Evolutionary conservation across 1,140 invertebrate species (phyloP), one percentile per base, ranked within the genome.

Genomic region (Bradysia coprophila): DNA sequence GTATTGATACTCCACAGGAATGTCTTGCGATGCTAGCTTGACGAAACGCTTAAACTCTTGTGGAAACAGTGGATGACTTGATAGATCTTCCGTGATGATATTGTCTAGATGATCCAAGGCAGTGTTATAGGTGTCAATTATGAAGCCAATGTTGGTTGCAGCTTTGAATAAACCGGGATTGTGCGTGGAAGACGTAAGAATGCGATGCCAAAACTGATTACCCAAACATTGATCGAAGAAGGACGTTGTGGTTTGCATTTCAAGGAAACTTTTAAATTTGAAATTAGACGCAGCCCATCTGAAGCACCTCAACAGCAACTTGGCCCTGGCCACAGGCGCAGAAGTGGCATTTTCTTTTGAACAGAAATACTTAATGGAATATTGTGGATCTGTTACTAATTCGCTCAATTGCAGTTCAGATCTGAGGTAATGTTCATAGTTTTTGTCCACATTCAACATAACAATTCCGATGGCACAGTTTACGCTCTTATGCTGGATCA

Each of bases 91-190:
- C 18, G 69, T 62, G n/a, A 72, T 55, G 32, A 80, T 67, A 21
- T 68, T 51, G n/a, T 63, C 69, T 16, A 81, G 50, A 46, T 69
- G 70, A 38, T 62, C 58, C 3, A 81, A 65, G 24, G 71, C 72
- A 48, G 71, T 65, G 51, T 81, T 81, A 46, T 78, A 78, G 23
- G 77, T 55, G 22, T 65, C 54, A 16, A 74, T 68, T 3, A 78
- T 62, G 46, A 68, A 70, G 44, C 69, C 63, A 0, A 76, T 67
- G 46, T 72, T 63, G 20, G 62, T 61, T 20, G 73, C 56, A 23
- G 71, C 58, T 24, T 48, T 46, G 19, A 52, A 49, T 16, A 75
- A 61, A 40, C 52, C 56, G 10, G 43, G 50, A 56, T 68, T 76
- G 51, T 49, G 63, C 46, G 51, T 61, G 11, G 58, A 52, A 43